Base-by-base conservation (phyloP, 2,113 vertebrate genomes). In the Platycercus adscitus region DNA sequence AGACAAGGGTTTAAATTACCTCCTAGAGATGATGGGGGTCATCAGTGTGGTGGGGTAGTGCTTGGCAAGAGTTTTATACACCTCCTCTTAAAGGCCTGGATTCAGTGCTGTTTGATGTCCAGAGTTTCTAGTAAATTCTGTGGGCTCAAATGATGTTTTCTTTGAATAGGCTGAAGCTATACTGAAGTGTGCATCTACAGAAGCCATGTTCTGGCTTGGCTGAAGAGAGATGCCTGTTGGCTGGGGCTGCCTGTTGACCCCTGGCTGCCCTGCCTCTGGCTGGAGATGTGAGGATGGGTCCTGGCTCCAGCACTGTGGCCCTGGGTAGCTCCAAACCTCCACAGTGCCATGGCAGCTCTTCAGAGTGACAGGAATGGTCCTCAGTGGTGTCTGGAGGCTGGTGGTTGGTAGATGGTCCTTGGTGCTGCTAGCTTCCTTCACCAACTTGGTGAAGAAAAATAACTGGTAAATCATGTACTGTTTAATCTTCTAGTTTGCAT, bases 61-160 rank as follows among this genome's bases (percentile, higher is more conserved):
- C 11, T 83, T 77, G 66, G 46, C 50, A 73, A 37, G 35, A 39
- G 7, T 72, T 86, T 61, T 46, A 33, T 11, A 13, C 2, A 1
- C 3, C 7, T 73, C 10, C 13, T 73, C 15, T 28, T 25, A 41
- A 50, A 83, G 49, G 35, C 18, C 33, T 53, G 19, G 28, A 17
- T 82, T 75, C 28, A 25, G 2, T 49, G 28, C 18, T 37, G 9
- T 50, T 82, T 33, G 25, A 23, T 46, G 61, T 58, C 23, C 10
- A 9, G 15, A 63, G 43, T 49, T 85, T 69, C 50, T 39, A 5
- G 23, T 43, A 39, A 55, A 60, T 82, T 60, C 47, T 60, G 26
- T 29, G 56, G 17, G 58, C 21, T 91, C 0, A 0, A 23, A 21
- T 52, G 2, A 4, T 3, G 8, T 46, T 71, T 81, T 52, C 35